Evolutionary conservation across 2,888 invertebrate genomes (phyloP).

Genomic region (Neria commutata): DNA sequence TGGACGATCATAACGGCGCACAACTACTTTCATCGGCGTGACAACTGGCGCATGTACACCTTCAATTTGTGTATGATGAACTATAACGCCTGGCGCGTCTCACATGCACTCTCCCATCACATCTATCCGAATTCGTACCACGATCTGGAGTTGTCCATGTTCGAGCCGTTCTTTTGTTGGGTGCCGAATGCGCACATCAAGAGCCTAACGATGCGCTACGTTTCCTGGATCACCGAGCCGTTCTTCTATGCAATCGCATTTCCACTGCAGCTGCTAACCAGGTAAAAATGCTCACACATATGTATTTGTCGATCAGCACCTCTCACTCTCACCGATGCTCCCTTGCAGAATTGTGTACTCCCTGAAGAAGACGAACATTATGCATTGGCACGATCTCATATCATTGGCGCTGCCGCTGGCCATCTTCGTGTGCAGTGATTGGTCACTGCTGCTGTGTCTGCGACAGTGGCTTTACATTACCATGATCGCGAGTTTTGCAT

Average conservation of each 20-base stretch:
- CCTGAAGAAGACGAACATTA: slow-evolving; percentile 44
- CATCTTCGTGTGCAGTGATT: slow-evolving; percentile 59
- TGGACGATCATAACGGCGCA: slow-evolving; percentile 71
- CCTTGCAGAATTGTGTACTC: slow-evolving; percentile 50
- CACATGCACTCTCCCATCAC: slow-evolving; percentile 80
- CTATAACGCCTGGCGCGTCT: slow-evolving; percentile 73
- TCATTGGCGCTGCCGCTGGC: slow-evolving; percentile 60
- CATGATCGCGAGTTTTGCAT: slow-evolving; percentile 67
- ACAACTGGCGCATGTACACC: slow-evolving; percentile 80
- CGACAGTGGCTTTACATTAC: slow-evolving; percentile 66
- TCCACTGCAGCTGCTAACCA: slow-evolving; percentile 46
- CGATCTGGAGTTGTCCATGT: slow-evolving; percentile 73
- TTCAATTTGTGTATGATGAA: slow-evolving; percentile 73
- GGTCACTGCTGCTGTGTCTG: slow-evolving; percentile 41
- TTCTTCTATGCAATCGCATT: slow-evolving; percentile 50
- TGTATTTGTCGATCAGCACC: slow-evolving; percentile 12
- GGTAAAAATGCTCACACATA: slow-evolving; percentile 40
- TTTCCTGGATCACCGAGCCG: slow-evolving; percentile 65
- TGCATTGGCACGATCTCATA: slow-evolving; percentile 61
- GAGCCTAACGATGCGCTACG: slow-evolving; percentile 63
- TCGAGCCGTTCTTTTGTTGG: slow-evolving; percentile 73
- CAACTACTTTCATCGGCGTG: slow-evolving; percentile 77
- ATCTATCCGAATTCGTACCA: slow-evolving; percentile 77
- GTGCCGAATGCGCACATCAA: slow-evolving; percentile 66
- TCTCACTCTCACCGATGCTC: slow-evolving; percentile 5